phyloP scores from a whole-genome alignment of 2,888 invertebrate genomes.

The Sympetrum striolatum region DNA sequence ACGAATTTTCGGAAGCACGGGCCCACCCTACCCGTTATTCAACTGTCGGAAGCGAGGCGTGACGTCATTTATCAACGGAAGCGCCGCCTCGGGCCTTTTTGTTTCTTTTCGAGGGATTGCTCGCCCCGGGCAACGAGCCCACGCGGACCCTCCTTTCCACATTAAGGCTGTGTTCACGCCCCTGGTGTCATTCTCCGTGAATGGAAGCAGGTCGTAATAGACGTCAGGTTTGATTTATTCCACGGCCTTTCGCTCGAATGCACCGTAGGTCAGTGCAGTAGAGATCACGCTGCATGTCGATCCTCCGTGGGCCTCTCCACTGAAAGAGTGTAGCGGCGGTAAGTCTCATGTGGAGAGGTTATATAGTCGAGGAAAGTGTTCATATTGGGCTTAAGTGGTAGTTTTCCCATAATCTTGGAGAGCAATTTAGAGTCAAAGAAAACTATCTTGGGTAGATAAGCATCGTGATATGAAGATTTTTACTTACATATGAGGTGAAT shows the following conservation, averaged over 20 bases:
- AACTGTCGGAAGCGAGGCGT: constrained; percentile 33
- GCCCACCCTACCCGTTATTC: constrained; percentile 13
- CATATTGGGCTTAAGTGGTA: no score
- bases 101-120: neutral
- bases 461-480: no score
- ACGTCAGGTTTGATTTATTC: neutral
- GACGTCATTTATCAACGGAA: constrained; percentile 35
- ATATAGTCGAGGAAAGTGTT: no score
- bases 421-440: no score
- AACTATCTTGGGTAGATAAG: no score
- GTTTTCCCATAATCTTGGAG: no score
- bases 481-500: no score
- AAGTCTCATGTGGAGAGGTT: no score
- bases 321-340: neutral
- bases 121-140: neutral
- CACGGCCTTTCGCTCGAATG: neutral
- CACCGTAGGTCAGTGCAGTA: neutral
- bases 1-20: constrained; percentile 39
- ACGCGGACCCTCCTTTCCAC: neutral
- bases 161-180: neutral
- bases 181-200: neutral
- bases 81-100: neutral
- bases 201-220: neutral
- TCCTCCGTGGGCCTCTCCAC: neutral
- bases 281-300: neutral